Percentiles rank a stretch among this genome's conserved stretches.
phyloP scores from a whole-genome alignment of 1,140 invertebrate species.

The Epicauta chinensis region DNA sequence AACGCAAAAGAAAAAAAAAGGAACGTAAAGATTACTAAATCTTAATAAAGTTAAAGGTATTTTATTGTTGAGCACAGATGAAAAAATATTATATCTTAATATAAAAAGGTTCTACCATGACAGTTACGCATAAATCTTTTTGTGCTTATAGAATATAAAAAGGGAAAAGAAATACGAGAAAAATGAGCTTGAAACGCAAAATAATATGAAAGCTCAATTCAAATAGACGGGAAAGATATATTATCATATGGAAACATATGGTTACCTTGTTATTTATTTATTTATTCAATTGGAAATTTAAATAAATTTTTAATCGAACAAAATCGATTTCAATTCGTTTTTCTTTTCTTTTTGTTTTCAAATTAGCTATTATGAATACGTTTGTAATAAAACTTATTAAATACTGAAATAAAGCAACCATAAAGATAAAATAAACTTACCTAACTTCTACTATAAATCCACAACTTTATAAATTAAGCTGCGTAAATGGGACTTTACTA shows the following conservation, averaged over 20 bases:
- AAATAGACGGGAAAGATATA: conserved; percentile 40
- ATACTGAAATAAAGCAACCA: conserved; percentile 36
- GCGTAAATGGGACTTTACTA: conserved; percentile 41
- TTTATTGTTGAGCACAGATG: conserved; percentile 22
- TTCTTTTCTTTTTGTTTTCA: conserved; percentile 2
- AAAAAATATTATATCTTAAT: conserved; percentile 42
- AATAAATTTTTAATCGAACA: conserved; percentile 4
- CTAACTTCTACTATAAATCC: conserved; percentile 41
- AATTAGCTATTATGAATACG: conserved; percentile 31
- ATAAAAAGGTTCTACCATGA: conserved; percentile 38
- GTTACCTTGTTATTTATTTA: conserved; percentile 21
- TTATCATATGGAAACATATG: conserved; percentile 34
- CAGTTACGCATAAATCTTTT: conserved; percentile 40
- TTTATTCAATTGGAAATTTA: conserved; percentile 14
- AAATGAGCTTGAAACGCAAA: conserved; percentile 41
- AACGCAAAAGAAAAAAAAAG: background rate
- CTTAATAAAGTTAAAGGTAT: conserved; percentile 31
- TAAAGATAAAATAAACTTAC: conserved; percentile 42
- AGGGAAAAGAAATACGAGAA: conserved; percentile 36
- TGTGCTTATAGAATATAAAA: conserved; percentile 33
- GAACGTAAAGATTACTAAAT: conserved; percentile 34
- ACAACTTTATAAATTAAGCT: conserved; percentile 42
- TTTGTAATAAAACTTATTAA: conserved; percentile 37
- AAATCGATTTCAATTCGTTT: conserved; percentile 20
- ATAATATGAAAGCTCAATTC: conserved; percentile 39